phyloP scores from a whole-genome alignment of 2,888 invertebrate species.

The Metellina segmentata region DNA sequence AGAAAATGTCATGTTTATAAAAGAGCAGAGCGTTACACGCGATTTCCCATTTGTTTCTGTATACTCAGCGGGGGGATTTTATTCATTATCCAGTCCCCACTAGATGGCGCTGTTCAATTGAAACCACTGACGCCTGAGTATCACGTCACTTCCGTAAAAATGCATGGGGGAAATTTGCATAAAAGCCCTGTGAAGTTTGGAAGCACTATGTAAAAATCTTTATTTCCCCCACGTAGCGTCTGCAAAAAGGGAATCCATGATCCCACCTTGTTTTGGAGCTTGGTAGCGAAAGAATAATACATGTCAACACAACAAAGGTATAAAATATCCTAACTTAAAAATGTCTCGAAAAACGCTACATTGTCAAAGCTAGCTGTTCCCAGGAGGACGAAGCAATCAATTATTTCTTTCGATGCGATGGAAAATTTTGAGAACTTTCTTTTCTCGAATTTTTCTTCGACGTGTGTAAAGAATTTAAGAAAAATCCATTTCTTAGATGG shows the following conservation, averaged over 20 bases:
- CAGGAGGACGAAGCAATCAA: too few relatives aligned
- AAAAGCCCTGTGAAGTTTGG: conserved; percentile 40
- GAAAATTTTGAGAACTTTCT: too few relatives aligned
- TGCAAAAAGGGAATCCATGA: not conserved
- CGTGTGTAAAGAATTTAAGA: too few relatives aligned
- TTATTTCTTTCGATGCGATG: too few relatives aligned
- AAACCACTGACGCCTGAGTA: not conserved
- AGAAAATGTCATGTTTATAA: conserved; percentile 63
- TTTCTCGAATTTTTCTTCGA: too few relatives aligned
- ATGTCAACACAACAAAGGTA: not conserved
- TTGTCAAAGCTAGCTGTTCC: too few relatives aligned
- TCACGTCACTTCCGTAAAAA: conserved; percentile 18
- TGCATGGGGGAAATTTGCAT: conserved; percentile 30
- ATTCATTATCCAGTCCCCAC: not conserved
- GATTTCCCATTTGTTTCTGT: conserved; percentile 52
- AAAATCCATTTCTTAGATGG: too few relatives aligned
- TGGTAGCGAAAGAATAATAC: not conserved
- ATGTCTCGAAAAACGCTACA: too few relatives aligned
- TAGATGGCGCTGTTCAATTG: conserved; percentile 11
- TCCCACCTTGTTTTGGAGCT: not conserved
- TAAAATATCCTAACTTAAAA: too few relatives aligned
- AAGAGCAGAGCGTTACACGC: conserved; percentile 26
- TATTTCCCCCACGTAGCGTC: not conserved
- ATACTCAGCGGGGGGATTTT: conserved; percentile 8
- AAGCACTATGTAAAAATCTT: conserved; percentile 33